Percentiles rank a stretch among this genome's conserved stretches.
Evolutionary conservation across 2,113 vertebrate genomes (phyloP).

Genomic region (Cololabis saira): DNA sequence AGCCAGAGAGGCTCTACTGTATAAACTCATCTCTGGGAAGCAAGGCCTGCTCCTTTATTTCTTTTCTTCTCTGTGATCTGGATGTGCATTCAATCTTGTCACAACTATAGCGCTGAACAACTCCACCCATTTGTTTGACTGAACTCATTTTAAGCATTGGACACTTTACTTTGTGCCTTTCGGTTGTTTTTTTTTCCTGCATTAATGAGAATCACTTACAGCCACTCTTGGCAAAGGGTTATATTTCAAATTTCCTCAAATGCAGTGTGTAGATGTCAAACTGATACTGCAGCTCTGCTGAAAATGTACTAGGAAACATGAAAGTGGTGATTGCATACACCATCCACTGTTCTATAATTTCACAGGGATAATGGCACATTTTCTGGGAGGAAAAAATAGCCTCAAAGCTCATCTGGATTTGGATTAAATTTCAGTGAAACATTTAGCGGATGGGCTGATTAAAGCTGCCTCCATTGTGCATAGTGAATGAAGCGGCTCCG

Average conservation of each 20-base stretch:
- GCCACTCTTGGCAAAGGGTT: conserved; percentile 23
- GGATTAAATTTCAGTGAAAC: conserved; percentile 70
- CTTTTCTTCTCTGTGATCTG: conserved; percentile 6
- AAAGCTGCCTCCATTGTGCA: conserved; percentile 43
- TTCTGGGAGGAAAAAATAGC: conserved; percentile 59
- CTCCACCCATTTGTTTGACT: conserved; percentile 20
- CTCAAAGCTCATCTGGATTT: conserved; percentile 66
- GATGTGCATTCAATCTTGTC: conserved; percentile 11
- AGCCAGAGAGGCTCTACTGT: conserved; percentile 15
- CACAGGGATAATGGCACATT: conserved; percentile 59
- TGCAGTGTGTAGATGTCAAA: conserved; percentile 41
- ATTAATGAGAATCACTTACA: conserved; percentile 42
- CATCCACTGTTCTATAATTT: conserved; percentile 45
- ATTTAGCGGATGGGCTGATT: conserved; percentile 53
- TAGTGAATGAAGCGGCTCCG: conserved; percentile 19
- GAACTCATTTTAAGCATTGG: conserved; percentile 15
- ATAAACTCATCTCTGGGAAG: conserved; percentile 29
- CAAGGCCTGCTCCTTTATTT: conserved; percentile 18
- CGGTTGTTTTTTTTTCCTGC: not conserved
- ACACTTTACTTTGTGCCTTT: conserved; percentile 14
- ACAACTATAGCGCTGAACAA: not conserved
- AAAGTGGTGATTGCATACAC: conserved; percentile 39
- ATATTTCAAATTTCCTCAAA: conserved; percentile 34
- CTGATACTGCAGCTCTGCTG: conserved; percentile 26
- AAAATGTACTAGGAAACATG: conserved; percentile 46